Conservation (phyloP, 2,797 vertebrate genomes). For the Rallus crepitans region DNA sequence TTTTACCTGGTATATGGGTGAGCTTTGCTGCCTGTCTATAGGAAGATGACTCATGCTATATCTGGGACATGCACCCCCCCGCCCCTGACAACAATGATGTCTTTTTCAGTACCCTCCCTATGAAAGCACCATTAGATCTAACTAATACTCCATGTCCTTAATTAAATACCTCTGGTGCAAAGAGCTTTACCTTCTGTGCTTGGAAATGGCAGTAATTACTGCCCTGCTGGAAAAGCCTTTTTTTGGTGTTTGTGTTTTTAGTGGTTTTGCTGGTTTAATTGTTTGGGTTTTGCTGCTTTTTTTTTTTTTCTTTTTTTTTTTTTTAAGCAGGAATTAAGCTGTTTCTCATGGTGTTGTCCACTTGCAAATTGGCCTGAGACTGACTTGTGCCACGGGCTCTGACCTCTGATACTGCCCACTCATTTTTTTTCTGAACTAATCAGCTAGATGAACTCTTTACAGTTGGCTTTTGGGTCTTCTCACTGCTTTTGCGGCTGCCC, state of each 20-base stretch:
- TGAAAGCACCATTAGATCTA: conserved; percentile 34
- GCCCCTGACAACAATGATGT: not conserved
- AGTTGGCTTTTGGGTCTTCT: conserved; percentile 75
- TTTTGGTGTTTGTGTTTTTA: not conserved
- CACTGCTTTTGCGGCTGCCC: conserved; percentile 63
- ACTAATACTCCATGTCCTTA: conserved; percentile 38
- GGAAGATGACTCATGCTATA: not conserved
- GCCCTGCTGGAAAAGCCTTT: conserved; percentile 17
- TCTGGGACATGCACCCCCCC: not conserved
- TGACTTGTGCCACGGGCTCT: conserved; percentile 47
- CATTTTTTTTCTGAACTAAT: conserved; percentile 62
- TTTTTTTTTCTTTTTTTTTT: not conserved
- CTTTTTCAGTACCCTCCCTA: not conserved
- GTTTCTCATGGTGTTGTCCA: conserved; percentile 50
- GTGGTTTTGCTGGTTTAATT: not conserved
- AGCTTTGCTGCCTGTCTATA: not conserved
- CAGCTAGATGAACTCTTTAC: conserved; percentile 69
- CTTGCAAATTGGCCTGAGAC: conserved; percentile 51
- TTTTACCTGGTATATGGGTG: not conserved
- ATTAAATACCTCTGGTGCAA: conserved; percentile 66
- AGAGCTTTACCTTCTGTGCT: conserved; percentile 40
- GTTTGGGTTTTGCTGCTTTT: not conserved
- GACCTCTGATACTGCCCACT: conserved; percentile 56
- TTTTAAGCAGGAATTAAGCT: not conserved
- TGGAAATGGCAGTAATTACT: conserved; percentile 55